Evolutionary conservation across 1,140 invertebrate genomes (phyloP), one percentile per base, ranked within the genome.

Genomic region (Hestina assimilis): DNA sequence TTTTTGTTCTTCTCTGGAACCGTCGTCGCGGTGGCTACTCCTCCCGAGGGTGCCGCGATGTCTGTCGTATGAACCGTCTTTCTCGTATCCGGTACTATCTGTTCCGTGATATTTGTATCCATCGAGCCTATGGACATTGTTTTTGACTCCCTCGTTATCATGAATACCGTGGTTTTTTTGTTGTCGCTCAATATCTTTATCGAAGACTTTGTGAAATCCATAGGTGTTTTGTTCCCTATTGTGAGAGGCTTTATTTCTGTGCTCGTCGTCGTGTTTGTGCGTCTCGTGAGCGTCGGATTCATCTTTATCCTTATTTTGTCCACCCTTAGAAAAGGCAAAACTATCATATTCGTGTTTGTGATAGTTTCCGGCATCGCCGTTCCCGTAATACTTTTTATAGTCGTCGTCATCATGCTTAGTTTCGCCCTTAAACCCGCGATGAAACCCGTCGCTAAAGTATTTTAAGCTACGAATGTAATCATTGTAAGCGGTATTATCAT

Each of bases 131-230:
- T 90, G 79, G 73, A 90, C 90, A 59, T 90, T 80, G 14, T 60
- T 90, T 89, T 21, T 48, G 56, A 46, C 21, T 89, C 54, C n/a
- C n/a, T n/a, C 92, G 20, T 59, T 90, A 73, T 93, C 92, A 74
- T 93, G 93, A 87, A 93, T 93, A 58, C 91, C 90, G 41, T 93
- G 91, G 63, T 93, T 90, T 75, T 93, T 93, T 71, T 93, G 92
- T 83, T 90, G 33, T 17, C 19, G 6, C 14, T 19, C 92, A 75
- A 94, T 92, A 71, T 93, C 90, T 67, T 93, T 93, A 72, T 91
- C 90, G 71, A 92, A 93, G 28, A 92, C 89, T 61, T 93, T 93
- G 80, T 93, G 92, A 83, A 90, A 94, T 57, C 92, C 92, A 11
- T 89, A 92, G 20, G 91, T 91, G 64, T 91, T 89, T 4, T n/a